A percentile compares a stretch with the other conserved stretches of the same genome.
phyloP scores from a whole-genome alignment of 2,888 invertebrate genomes.

The Tolmerus cingulatus region DNA sequence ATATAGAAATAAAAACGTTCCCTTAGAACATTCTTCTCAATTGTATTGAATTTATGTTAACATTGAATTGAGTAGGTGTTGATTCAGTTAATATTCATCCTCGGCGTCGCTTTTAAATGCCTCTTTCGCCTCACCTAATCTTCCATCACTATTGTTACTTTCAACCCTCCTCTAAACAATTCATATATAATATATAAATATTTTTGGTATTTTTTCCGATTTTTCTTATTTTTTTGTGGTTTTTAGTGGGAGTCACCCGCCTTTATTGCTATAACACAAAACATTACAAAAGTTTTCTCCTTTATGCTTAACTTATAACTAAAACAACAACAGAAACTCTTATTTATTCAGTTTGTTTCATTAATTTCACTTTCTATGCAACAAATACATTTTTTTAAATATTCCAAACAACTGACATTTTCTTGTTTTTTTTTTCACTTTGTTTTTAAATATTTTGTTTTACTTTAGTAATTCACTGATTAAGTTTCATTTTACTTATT shows the following conservation, averaged over 20 bases:
- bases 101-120: conserved; percentile 34
- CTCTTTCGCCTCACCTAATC: conserved; percentile 16
- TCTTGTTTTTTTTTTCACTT: not conserved
- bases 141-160: conserved; percentile 31
- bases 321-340: conserved; percentile 46
- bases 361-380: conserved; percentile 52
- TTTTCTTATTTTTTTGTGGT: conserved; percentile 27
- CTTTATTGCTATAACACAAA: conserved; percentile 51
- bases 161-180: conserved; percentile 37
- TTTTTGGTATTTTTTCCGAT: conserved; percentile 21
- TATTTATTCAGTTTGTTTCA: conserved; percentile 48
- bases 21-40: conserved; percentile 25
- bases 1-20: conserved; percentile 29
- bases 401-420: conserved; percentile 43
- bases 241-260: conserved; percentile 5
- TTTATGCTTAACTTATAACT: conserved; percentile 45
- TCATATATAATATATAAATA: conserved; percentile 27
- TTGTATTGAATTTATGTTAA: conserved; percentile 57
- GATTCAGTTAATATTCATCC: conserved; percentile 36
- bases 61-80: conserved; percentile 62
- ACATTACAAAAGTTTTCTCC: conserved; percentile 42
- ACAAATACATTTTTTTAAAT: conserved; percentile 47
- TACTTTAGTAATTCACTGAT: conserved; percentile 11
- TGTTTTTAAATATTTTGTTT: conserved; percentile 10
- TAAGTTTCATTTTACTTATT: conserved; percentile 17